phyloP scores from a whole-genome alignment of 2,888 invertebrate species.

The Cantharis lateralis region DNA sequence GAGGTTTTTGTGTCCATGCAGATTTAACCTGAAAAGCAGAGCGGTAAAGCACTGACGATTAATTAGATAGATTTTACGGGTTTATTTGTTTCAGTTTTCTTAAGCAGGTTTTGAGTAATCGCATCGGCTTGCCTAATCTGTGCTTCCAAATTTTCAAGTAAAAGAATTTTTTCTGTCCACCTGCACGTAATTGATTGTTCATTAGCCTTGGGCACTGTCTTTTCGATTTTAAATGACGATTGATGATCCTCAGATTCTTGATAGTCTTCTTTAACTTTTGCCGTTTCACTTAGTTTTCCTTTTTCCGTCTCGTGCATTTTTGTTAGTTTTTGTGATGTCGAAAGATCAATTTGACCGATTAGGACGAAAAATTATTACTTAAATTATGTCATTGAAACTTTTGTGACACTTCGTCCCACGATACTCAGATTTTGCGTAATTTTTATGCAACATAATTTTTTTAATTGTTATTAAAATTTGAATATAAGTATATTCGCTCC shows the following conservation, averaged over 20 bases:
- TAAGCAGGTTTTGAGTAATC: slow-evolving; percentile 45
- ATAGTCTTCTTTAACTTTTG: background rate
- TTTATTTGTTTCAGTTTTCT: background rate
- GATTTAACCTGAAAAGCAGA: background rate
- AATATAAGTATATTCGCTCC: background rate
- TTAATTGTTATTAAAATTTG: background rate
- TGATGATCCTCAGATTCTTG: background rate
- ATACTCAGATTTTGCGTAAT: background rate
- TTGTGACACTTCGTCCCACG: background rate
- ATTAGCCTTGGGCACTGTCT: background rate
- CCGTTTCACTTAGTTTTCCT: background rate
- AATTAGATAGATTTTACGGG: background rate
- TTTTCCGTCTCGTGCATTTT: background rate
- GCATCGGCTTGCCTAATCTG: slow-evolving; percentile 69
- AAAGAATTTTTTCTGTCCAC: slow-evolving; percentile 69
- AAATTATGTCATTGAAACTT: background rate
- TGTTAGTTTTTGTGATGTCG: background rate
- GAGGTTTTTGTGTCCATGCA: background rate
- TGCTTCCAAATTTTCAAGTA: slow-evolving; percentile 70
- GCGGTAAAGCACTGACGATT: background rate
- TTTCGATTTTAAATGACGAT: background rate
- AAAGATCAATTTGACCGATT: background rate
- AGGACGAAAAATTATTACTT: background rate
- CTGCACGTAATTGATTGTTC: slow-evolving; percentile 52
- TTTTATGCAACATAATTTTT: background rate